phyloP scores from a whole-genome alignment of 2,888 invertebrate species.

The Chymomyza caudatula region DNA sequence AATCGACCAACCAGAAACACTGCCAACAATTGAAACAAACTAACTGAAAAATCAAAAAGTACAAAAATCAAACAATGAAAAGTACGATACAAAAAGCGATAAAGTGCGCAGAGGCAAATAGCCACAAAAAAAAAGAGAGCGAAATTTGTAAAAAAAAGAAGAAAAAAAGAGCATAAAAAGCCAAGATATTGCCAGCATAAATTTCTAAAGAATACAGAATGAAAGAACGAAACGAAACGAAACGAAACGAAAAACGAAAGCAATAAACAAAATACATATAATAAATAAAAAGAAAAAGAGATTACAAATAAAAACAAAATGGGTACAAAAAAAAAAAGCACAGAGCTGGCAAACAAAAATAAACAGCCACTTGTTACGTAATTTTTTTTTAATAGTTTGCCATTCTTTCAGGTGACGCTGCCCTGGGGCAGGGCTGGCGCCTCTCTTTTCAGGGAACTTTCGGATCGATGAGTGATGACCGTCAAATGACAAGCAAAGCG shows the following conservation, averaged over 20 bases:
- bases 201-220: neutral
- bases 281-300: slow-evolving; percentile 10
- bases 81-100: neutral
- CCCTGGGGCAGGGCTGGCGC: neutral
- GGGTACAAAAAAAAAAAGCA: slow-evolving; percentile 15
- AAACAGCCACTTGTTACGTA: slow-evolving; percentile 52
- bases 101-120: neutral
- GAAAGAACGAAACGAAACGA: neutral
- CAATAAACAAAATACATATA: slow-evolving; percentile 29
- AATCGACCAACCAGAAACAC: slow-evolving; percentile 18
- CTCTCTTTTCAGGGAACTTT: slow-evolving; percentile 6
- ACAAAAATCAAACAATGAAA: neutral
- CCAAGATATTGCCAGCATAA: slow-evolving; percentile 20
- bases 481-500: neutral
- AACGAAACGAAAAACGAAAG: slow-evolving; percentile 20
- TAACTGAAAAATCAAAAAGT: neutral
- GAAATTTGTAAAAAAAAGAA: slow-evolving; percentile 14
- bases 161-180: slow-evolving; percentile 15
- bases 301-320: slow-evolving; percentile 24
- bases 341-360: slow-evolving; percentile 41
- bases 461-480: slow-evolving; percentile 1
- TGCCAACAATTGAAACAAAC: neutral
- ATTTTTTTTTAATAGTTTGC: slow-evolving; percentile 34
- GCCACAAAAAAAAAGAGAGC: neutral
- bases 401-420: neutral